Conservation (phyloP, 2,797 vertebrate species). For the Allobates femoralis region DNA sequence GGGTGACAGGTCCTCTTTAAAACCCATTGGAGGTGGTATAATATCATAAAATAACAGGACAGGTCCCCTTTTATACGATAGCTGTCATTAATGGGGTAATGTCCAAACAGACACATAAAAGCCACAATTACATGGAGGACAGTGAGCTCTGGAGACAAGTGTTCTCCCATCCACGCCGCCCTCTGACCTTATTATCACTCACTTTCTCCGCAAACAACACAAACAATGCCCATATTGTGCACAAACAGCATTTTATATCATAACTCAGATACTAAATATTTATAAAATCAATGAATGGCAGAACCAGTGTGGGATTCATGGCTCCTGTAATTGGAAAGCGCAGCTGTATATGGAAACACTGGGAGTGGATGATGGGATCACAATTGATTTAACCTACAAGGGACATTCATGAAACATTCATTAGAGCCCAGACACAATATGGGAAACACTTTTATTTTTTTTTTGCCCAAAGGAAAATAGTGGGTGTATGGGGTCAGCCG, state of each 20-base stretch:
- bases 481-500: background rate
- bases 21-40: no score
- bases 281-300: background rate
- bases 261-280: background rate
- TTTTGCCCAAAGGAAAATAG: background rate
- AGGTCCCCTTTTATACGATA: no score
- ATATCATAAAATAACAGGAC: no score
- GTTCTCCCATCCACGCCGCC: background rate
- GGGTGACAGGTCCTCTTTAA: no score
- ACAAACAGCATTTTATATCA: background rate
- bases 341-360: slow-evolving; percentile 1
- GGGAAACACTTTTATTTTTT: background rate
- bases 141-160: background rate
- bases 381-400: slow-evolving; percentile 49
- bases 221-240: background rate
- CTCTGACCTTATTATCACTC: background rate
- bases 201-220: background rate
- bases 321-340: background rate
- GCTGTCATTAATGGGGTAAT: slow-evolving; percentile 25
- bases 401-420: slow-evolving; percentile 53
- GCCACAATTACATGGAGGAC: slow-evolving; percentile 14
- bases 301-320: background rate
- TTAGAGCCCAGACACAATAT: background rate
- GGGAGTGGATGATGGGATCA: slow-evolving; percentile 21
- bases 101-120: slow-evolving; percentile 12